A percentile compares a stretch with the other conserved stretches of the same genome.
phyloP scores from a whole-genome alignment of 2,888 invertebrate species.

The Athrips mouffetella region DNA sequence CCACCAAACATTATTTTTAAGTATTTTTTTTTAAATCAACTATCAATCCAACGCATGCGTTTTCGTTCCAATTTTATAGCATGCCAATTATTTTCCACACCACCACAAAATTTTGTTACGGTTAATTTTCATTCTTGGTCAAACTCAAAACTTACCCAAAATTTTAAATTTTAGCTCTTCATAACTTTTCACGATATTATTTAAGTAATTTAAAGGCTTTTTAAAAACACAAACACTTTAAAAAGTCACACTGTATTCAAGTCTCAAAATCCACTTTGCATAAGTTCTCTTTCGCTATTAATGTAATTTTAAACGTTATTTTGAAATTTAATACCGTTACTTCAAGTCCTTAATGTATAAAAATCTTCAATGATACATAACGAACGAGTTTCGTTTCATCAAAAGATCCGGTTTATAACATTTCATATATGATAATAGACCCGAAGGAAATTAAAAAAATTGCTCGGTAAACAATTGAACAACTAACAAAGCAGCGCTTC shows the following conservation, averaged over 20 bases:
- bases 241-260: constrained; percentile 19
- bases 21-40: neutral
- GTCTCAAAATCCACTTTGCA: constrained; percentile 22
- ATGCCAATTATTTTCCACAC: constrained; percentile 68
- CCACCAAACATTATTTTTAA: neutral
- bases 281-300: too few species aligned
- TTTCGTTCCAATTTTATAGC: constrained; percentile 35
- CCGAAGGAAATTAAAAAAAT: constrained; percentile 58
- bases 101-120: constrained; percentile 56
- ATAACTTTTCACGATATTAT: constrained; percentile 24
- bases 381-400: constrained; percentile 21
- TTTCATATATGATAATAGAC: constrained; percentile 40
- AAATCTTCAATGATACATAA: constrained; percentile 13
- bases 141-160: constrained; percentile 71
- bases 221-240: constrained; percentile 33
- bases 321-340: constrained; percentile 43
- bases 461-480: constrained; percentile 69
- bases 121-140: constrained; percentile 53
- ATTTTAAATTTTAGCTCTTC: constrained; percentile 31
- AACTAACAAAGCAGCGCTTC: constrained; percentile 74
- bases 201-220: constrained; percentile 25
- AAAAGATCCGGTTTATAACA: constrained; percentile 26
- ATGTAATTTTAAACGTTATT: constrained; percentile 26
- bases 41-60: constrained; percentile 60
- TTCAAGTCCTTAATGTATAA: constrained; percentile 28